Evolutionary conservation across 2,113 vertebrate genomes (phyloP).

Genomic region (Patagioenas fasciata): DNA sequence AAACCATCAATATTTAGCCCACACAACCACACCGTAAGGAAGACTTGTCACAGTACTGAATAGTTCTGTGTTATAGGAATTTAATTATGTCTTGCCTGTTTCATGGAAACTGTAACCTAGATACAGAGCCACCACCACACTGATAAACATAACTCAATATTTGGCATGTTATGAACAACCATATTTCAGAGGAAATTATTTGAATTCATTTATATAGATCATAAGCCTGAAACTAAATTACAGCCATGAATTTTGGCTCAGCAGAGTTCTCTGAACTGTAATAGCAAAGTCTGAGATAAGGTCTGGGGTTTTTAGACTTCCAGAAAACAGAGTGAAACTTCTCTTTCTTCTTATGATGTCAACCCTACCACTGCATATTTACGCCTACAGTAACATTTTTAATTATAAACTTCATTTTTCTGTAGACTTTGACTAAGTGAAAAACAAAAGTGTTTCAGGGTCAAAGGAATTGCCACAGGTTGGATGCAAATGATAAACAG

Average conservation of each 20-base stretch:
- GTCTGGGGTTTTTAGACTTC: background rate
- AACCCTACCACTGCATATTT: background rate
- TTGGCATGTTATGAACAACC: slow-evolving; percentile 29
- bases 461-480: background rate
- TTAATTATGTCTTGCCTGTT: slow-evolving; percentile 37
- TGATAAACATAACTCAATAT: slow-evolving; percentile 43
- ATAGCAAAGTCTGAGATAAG: slow-evolving; percentile 13
- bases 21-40: background rate
- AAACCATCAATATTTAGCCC: background rate
- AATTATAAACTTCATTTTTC: background rate
- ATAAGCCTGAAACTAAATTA: slow-evolving; percentile 33
- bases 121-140: background rate
- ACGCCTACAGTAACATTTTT: background rate
- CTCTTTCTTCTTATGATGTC: background rate
- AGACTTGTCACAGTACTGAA: slow-evolving; percentile 38
- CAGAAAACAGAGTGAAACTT: background rate
- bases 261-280: background rate
- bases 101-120: slow-evolving; percentile 47
- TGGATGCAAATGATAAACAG: background rate
- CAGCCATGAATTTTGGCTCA: background rate
- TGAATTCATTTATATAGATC: slow-evolving; percentile 22
- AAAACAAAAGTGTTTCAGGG: background rate
- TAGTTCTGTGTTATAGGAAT: slow-evolving; percentile 18
- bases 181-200: slow-evolving; percentile 41
- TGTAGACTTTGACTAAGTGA: background rate